Percentiles rank a stretch among this genome's conserved stretches.
phyloP scores from a whole-genome alignment of 2,888 invertebrate species.

The Oconnorella tubifera region DNA sequence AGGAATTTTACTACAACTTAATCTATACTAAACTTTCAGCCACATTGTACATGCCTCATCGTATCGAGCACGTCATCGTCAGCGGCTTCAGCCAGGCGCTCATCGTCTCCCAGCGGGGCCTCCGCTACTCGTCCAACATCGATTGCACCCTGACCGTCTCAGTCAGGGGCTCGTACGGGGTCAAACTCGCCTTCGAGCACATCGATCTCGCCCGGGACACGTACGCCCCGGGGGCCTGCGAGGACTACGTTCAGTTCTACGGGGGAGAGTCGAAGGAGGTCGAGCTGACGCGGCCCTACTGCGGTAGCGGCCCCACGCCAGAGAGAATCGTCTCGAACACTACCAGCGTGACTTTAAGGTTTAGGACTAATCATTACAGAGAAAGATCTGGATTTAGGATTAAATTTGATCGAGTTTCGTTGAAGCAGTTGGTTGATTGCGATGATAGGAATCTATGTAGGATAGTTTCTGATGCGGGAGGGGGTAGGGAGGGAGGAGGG shows the following conservation, averaged over 20 bases:
- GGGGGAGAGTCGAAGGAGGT: background rate
- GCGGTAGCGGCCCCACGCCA: constrained; percentile 2
- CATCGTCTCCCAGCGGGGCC: constrained; percentile 8
- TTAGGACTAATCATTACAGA: constrained; percentile 9
- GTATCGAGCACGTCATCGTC: background rate
- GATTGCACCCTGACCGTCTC: constrained; percentile 3
- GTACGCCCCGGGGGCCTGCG: background rate
- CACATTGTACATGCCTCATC: constrained; percentile 1
- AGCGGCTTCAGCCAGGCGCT: background rate
- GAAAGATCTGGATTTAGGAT: constrained; percentile 7
- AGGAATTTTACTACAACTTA: too few relatives aligned
- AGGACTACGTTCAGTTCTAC: constrained; percentile 8
- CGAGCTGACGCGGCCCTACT: background rate
- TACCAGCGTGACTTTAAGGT: constrained; percentile 1
- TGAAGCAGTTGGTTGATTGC: background rate
- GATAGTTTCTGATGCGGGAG: background rate
- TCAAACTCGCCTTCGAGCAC: constrained; percentile 1
- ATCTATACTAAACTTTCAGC: too few relatives aligned
- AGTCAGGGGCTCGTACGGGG: background rate
- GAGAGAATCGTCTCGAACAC: background rate
- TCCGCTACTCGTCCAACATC: constrained; percentile 8
- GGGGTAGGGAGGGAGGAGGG: background rate
- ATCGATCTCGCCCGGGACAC: constrained; percentile 8
- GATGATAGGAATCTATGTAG: background rate
- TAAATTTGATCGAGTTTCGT: background rate